Evolutionary conservation across 2,113 vertebrate species (phyloP).

Genomic region (Pteronura brasiliensis): DNA sequence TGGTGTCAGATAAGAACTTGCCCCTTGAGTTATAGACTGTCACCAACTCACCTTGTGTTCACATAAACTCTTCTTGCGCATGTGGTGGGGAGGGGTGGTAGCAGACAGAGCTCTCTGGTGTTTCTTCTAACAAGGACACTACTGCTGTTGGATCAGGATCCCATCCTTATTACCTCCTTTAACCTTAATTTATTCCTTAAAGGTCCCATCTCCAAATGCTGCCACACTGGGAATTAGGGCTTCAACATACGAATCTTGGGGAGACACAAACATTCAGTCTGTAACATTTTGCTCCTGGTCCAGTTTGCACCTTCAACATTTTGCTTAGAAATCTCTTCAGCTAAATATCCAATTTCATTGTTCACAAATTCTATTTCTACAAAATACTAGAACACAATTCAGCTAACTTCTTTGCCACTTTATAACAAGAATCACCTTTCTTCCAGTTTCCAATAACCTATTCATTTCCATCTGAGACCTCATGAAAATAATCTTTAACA

Average conservation of each 20-base stretch:
- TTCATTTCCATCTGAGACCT: background rate
- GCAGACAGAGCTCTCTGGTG: background rate
- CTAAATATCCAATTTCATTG: background rate
- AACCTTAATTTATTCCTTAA: background rate
- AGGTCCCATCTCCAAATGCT: background rate
- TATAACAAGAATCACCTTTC: background rate
- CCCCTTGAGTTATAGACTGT: background rate
- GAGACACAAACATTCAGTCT: background rate
- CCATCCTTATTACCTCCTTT: background rate
- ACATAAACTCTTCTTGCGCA: background rate
- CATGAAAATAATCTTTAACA: background rate
- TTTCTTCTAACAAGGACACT: background rate
- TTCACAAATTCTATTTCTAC: background rate
- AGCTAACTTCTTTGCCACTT: background rate
- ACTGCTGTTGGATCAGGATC: background rate
- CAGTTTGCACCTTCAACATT: background rate
- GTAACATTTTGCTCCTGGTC: background rate
- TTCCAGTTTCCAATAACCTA: background rate
- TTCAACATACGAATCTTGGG: background rate
- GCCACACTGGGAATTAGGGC: background rate
- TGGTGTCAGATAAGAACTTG: background rate
- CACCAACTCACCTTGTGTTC: background rate
- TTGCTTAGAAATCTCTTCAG: background rate
- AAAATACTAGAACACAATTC: background rate
- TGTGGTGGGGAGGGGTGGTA: rapidly evolving